Evolutionary conservation across 2,113 vertebrate species (phyloP), one percentile per base, ranked within the genome.

Genomic region (Vulpes ferrilata): DNA sequence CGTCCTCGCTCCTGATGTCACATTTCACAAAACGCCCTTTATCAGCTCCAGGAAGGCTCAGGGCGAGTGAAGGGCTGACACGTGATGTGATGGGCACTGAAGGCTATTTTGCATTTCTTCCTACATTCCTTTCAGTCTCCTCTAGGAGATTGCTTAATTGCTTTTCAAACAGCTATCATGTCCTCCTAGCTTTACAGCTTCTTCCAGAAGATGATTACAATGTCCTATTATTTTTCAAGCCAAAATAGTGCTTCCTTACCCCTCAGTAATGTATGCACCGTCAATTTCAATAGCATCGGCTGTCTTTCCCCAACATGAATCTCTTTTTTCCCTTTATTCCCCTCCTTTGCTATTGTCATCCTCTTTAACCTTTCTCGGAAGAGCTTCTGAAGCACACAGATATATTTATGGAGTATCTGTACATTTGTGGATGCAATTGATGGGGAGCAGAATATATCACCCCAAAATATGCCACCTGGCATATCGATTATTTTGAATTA

Each of bases 111-210:
- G 69, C 27, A 51, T 79, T 80, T 65, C 88, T 73, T 89, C 51
- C n/a, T 27, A 2, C 15, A 53, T 69, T n/a, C 32, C 5, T 88
- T 91, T 51, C 79, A 59, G 30, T 91, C 80, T 96, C 62, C 86
- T 95, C n/a, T 64, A 30, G 48, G 86, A 90, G 87, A 73, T 5
- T 87, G 93, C 74, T 91, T 98, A 96, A 97, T 95, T 98, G 97
- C 96, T 97, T 97, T 95, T 95, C 79, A 92, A 93, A 96, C 64
- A 96, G 83, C 89, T 78, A 78, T 90, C 82, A 73, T 35, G 64
- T 59, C 88, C 64, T 97, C 83, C 83, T 93, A 64, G 79, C 83
- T 97, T 92, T 95, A 86, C 19, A 60, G 78, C 83, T 97, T 96
- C 92, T 94, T 97, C 60, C 76, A 80, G 67, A 88, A 97, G 88